These are phyloP conservation scores for Silurus meridionalis DNA, from an alignment of 2,113 vertebrate species.

Conservation along the genomic window DNA sequence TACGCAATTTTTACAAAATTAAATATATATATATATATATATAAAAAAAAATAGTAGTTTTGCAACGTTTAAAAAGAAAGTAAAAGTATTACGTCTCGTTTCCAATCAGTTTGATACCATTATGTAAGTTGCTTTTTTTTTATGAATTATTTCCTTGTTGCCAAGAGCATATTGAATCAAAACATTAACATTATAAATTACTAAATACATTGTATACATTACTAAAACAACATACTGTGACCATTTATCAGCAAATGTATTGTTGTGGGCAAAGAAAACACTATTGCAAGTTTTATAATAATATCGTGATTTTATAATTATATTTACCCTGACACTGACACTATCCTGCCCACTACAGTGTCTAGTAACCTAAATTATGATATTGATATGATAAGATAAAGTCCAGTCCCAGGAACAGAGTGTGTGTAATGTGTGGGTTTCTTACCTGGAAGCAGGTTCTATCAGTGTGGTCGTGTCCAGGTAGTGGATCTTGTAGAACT, in stretches of 20 bases:
- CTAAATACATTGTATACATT: not conserved
- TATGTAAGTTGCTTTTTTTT: not conserved
- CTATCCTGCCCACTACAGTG: not conserved
- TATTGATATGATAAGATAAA: not conserved
- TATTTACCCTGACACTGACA: not conserved
- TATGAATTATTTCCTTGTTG: too few relatives aligned
- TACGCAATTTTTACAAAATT: too few relatives aligned
- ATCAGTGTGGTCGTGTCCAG: conserved; percentile 98
- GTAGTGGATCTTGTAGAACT: conserved; percentile 99
- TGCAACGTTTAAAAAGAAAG: too few relatives aligned
- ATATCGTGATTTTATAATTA: not conserved
- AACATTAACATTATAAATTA: not conserved
- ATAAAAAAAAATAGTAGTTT: too few relatives aligned
- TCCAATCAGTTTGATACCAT: not conserved
- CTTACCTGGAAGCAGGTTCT: conserved; percentile 92
- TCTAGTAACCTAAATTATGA: not conserved
- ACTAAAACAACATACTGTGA: not conserved
- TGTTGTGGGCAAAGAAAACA: not conserved
- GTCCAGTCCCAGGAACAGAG: not conserved
- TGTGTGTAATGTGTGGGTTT: too few relatives aligned
- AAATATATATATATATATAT: too few relatives aligned
- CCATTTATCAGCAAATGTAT: too few relatives aligned
- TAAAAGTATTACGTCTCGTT: not conserved
- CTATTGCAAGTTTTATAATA: not conserved
- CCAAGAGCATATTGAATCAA: not conserved